Conservation (phyloP, 2,797 vertebrate species). For the Moxostoma hubbsi region DNA sequence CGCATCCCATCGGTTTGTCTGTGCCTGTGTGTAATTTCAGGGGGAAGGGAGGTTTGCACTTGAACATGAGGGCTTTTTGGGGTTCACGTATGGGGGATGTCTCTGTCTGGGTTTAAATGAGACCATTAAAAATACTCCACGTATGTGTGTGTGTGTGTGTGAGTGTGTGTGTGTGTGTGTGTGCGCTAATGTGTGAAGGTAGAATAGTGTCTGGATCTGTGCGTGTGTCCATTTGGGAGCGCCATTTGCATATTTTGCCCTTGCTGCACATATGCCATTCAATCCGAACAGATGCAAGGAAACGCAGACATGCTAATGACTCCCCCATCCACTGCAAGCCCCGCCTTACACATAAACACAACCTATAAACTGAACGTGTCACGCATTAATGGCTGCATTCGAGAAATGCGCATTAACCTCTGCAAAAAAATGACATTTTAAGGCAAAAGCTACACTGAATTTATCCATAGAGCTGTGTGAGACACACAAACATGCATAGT, state of each 20-base stretch:
- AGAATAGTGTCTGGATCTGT: constrained; percentile 56
- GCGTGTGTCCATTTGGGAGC: constrained; percentile 45
- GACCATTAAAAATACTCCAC: constrained; percentile 48
- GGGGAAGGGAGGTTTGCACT: constrained; percentile 40
- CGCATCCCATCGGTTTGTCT: constrained; percentile 14
- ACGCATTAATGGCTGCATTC: neutral
- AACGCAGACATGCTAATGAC: constrained; percentile 28
- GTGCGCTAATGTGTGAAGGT: constrained; percentile 37
- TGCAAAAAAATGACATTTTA: no score
- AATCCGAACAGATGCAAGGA: constrained; percentile 53
- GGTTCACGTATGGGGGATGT: constrained; percentile 40
- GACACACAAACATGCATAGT: neutral
- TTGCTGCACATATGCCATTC: constrained; percentile 71
- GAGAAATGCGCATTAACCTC: no score
- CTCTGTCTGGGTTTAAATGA: constrained; percentile 55
- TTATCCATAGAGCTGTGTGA: neutral
- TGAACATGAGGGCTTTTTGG: constrained; percentile 53
- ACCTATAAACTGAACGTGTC: constrained; percentile 28
- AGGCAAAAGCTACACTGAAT: neutral
- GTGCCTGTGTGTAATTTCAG: neutral
- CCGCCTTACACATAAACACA: constrained; percentile 4
- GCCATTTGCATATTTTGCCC: constrained; percentile 76
- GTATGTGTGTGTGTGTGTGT: constrained; percentile 19
- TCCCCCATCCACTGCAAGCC: neutral
- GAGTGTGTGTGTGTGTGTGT: constrained; percentile 38